Base-by-base conservation (phyloP, 1,140 invertebrate species). In the Tetragonula clypearis region DNA sequence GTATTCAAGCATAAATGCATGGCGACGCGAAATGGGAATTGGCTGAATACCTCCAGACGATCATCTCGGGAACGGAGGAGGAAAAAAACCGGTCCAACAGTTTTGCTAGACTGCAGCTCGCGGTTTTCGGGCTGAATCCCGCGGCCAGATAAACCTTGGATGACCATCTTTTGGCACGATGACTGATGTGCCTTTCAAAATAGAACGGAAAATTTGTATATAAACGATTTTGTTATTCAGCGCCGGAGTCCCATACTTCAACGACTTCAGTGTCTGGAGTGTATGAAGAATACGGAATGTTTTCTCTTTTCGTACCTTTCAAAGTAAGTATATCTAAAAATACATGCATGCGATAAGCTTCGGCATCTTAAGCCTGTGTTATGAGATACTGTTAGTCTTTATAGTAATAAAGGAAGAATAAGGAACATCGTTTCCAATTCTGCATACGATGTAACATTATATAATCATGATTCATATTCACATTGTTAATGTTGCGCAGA, bases 1-100 rank as follows among this genome's bases (percentile, higher is more conserved):
- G 82, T 84, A 79, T 84, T 84, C 68, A 72, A 23, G 68, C 68
- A 73, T 79, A 84, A 84, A 84, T 65, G 76, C 77, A 79, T 79
- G 81, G 26, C 66, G 82, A 72, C 74, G 69, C 58, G 71, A 82
- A 75, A 76, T 66, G 80, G 56, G 76, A 71, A 79, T 79, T 72
- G 66, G 41, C 56, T 79, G 82, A 84, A 84, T 79, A 78, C 60
- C 35, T 35, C 23, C 17, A 2, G 55, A 76, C 30, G 74, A 76
- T 76, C 74, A 76, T 76, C 56, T 55, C 30, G 74, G 73, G 21
- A 56, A 8, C 30, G 41, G 19, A 49, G 11, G 80, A n/a, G 65
- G 62, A 49, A 79, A 66, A 53, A 66, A 79, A 79, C 77, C 77
- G 77, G 77, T 79, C 26, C 62, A 53, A n/a, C 77, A 65, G 26